Conservation (phyloP, 2,113 vertebrate species). For the Laticauda laticaudata region DNA sequence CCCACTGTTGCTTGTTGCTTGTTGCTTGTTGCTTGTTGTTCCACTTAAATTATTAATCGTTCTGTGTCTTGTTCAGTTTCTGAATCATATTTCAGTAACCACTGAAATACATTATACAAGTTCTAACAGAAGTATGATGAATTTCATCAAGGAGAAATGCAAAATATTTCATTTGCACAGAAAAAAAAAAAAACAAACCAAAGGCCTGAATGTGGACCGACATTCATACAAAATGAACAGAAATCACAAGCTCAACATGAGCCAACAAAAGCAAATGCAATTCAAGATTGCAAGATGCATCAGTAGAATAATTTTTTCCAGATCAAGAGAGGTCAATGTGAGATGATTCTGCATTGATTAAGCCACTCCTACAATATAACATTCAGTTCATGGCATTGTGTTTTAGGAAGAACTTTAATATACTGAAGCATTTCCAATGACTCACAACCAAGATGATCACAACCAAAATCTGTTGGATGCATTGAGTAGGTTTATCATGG, state of each 20-base stretch:
- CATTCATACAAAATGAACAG: neutral
- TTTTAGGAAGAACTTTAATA: neutral
- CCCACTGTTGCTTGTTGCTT: neutral
- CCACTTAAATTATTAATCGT: neutral
- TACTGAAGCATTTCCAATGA: neutral
- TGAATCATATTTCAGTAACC: neutral
- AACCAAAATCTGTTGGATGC: neutral
- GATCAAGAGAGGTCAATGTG: neutral
- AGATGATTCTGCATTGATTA: neutral
- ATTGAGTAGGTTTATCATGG: neutral
- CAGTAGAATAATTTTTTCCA: neutral
- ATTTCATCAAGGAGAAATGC: neutral
- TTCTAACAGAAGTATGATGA: neutral
- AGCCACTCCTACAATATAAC: neutral
- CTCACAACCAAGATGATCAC: neutral
- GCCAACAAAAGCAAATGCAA: neutral
- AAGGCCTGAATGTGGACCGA: neutral
- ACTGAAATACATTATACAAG: neutral
- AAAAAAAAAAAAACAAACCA: neutral
- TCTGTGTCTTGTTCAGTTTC: neutral
- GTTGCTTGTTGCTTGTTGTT: neutral
- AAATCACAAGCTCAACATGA: neutral
- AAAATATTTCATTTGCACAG: neutral
- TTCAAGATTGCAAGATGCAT: neutral
- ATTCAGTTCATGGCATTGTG: neutral